Percentiles rank a stretch among this genome's conserved stretches.
Conservation (phyloP, 2,113 vertebrate genomes). For the Cottus gobio region DNA sequence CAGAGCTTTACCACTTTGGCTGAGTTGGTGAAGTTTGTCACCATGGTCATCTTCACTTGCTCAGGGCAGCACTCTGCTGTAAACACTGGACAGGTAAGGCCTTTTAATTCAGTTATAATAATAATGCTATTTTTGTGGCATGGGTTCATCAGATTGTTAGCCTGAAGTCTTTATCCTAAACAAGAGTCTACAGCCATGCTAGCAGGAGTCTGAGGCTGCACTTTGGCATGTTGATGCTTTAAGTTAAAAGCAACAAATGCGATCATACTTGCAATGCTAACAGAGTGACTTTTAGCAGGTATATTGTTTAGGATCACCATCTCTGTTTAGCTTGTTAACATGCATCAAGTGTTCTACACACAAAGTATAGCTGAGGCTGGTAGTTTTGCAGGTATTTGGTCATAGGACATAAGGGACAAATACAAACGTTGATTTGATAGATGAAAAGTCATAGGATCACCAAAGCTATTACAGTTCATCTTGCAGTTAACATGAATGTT, state of each 20-base stretch:
- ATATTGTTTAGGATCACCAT: neutral
- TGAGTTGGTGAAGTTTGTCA: constrained; percentile 72
- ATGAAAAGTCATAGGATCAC: neutral
- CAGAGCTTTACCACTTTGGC: constrained; percentile 28
- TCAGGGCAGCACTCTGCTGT: constrained; percentile 70
- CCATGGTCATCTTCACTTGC: constrained; percentile 75
- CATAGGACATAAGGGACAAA: neutral
- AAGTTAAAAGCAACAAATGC: neutral
- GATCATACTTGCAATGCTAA: neutral
- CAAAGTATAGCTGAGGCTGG: neutral
- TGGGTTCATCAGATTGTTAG: neutral
- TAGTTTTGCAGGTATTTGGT: neutral
- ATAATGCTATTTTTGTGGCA: neutral
- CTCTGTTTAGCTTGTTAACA: neutral
- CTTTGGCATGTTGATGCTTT: neutral
- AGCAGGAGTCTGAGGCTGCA: neutral
- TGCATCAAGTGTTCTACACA: too few species aligned
- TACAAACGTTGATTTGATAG: neutral
- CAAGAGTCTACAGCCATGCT: neutral
- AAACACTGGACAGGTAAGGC: constrained; percentile 74
- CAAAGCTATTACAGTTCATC: neutral
- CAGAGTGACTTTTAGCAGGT: neutral
- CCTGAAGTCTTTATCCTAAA: neutral
- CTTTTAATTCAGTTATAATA: neutral
- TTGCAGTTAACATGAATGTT: neutral